Base-by-base conservation (phyloP, 2,888 invertebrate species). In the Pycnomerus fuliginosus region DNA sequence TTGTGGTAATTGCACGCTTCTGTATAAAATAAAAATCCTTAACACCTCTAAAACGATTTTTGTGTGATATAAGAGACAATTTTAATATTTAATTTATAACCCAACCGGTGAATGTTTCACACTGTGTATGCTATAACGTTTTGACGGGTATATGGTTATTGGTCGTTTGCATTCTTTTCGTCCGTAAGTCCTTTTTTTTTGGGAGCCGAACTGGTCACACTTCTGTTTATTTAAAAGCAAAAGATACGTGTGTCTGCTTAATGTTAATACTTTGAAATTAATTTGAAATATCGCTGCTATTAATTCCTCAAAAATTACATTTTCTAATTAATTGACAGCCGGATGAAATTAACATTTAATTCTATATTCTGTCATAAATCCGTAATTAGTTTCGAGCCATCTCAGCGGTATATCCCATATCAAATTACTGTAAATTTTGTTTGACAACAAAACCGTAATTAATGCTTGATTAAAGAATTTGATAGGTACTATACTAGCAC, bases 241-340 rank as follows among this genome's bases (percentile, higher is more conserved):
- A 24, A 36, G 48, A 60, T 50, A 48, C 55, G 56, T 58, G 56
- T 47, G 53, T 46, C 48, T 44, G 38, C 40, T 52, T 53, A 54
- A 55, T 53, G 55, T 55, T 58, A 54, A 58, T 58, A 58, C 54
- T 55, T 53, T 40, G 48, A 44, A 49, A 60, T 58, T 55, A 58
- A 56, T 46, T 41, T 56, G 48, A 60, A 52, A 55, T 56, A 58
- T 47, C 28, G 40, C 37, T 38, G 34, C 41, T 53, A 53, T 57
- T 55, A 56, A 53, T 48, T 53, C 49, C 23, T 22, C 10, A 8
- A 12, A 43, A 32, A 38, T 35, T 38, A 38, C 32, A 27, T 32
- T 44, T 16, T 16, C 24, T 44, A 44, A 44, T 44, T 43, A 43
- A 43, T 43, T 43, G 43, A 36, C 43, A 43, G 36, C 16, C 34